A percentile compares a stretch with the other conserved stretches of the same genome.
phyloP scores from a whole-genome alignment of 2,888 invertebrate genomes.

The Sarcophaga variegata region DNA sequence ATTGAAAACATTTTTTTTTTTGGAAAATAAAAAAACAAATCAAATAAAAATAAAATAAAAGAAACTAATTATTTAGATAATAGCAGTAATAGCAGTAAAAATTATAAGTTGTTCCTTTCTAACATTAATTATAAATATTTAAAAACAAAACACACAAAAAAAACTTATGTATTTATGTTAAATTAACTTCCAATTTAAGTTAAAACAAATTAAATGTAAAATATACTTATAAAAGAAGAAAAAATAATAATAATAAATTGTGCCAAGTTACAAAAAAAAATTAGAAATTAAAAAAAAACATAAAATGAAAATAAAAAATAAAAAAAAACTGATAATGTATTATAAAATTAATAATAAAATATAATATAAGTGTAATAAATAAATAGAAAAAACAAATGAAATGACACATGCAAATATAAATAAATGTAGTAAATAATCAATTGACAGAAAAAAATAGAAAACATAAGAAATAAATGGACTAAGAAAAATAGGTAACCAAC shows the following conservation, averaged over 20 bases:
- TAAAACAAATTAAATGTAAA: constrained; percentile 45
- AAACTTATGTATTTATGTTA: constrained; percentile 24
- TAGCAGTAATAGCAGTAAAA: constrained; percentile 46
- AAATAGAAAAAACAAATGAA: constrained; percentile 25
- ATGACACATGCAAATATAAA: constrained; percentile 16
- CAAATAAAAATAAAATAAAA: constrained; percentile 27
- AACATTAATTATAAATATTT: not conserved
- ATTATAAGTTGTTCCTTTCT: constrained; percentile 58
- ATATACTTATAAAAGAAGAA: constrained; percentile 29
- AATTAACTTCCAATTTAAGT: constrained; percentile 15
- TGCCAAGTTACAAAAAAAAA: constrained; percentile 57
- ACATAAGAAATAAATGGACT: not conserved
- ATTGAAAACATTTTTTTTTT: constrained; percentile 36
- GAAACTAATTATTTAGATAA: constrained; percentile 57
- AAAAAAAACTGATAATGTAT: constrained; percentile 52
- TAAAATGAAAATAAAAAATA: constrained; percentile 11
- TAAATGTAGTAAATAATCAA: constrained; percentile 57
- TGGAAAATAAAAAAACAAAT: constrained; percentile 20
- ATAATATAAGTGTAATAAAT: constrained; percentile 60
- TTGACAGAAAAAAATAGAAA: constrained; percentile 33
- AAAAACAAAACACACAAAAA: not conserved
- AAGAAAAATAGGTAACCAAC: constrained; percentile 32
- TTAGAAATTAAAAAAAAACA: not conserved
- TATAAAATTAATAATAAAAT: constrained; percentile 40
- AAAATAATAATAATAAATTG: constrained; percentile 54